Conservation (phyloP, 2,113 vertebrate species). For the Oncorhynchus nerka region DNA sequence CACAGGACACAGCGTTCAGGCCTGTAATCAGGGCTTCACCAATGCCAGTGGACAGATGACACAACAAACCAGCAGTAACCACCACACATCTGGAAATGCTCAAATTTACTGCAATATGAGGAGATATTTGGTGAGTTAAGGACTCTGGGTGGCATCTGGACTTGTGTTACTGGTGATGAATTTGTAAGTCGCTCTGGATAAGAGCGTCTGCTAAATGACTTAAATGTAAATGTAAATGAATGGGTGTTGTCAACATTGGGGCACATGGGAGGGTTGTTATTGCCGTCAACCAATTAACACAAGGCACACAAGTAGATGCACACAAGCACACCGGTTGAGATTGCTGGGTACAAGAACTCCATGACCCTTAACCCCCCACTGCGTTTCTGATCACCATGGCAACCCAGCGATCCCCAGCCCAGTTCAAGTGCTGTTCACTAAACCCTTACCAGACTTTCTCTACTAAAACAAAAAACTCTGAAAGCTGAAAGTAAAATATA, state of each 20-base stretch:
- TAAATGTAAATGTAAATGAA: too few relatives aligned
- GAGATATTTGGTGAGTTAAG: constrained; percentile 26
- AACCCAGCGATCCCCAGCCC: constrained; percentile 3
- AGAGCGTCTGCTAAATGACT: too few relatives aligned
- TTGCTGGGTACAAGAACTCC: neutral
- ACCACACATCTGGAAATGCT: constrained; percentile 18
- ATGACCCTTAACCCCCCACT: neutral
- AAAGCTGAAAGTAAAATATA: constrained; percentile 16
- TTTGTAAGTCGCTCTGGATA: too few relatives aligned
- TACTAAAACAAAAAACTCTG: constrained; percentile 10
- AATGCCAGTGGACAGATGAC: neutral
- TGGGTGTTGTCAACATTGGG: neutral
- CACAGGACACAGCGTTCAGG: constrained; percentile 33
- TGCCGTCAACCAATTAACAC: constrained; percentile 1
- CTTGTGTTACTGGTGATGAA: constrained; percentile 13
- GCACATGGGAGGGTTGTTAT: neutral
- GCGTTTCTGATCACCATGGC: constrained; percentile 1
- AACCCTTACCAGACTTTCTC: neutral
- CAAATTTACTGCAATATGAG: constrained; percentile 29
- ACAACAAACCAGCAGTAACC: neutral
- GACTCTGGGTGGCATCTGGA: neutral
- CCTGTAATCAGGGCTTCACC: constrained; percentile 47
- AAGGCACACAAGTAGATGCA: neutral
- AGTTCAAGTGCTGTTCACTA: constrained; percentile 9
- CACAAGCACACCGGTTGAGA: neutral